Evolutionary conservation across 1,140 invertebrate species (phyloP).

Genomic region (Phthorimaea operculella): DNA sequence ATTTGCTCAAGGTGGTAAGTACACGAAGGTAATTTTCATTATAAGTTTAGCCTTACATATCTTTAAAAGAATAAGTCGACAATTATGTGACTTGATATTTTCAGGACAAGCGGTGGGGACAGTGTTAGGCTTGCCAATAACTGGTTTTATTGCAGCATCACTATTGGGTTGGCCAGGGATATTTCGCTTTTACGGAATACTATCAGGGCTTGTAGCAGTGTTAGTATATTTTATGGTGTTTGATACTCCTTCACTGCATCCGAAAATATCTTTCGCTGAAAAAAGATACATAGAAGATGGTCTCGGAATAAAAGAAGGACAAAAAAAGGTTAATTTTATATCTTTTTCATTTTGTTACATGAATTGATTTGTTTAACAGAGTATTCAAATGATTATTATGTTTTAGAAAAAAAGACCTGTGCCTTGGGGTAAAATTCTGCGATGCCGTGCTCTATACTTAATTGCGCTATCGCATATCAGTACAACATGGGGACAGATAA

Average conservation of each 20-base stretch:
- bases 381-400: too few relatives aligned
- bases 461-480: conserved; percentile 83
- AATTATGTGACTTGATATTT: conserved; percentile 1
- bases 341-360: too few relatives aligned
- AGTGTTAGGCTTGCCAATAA: conserved; percentile 72
- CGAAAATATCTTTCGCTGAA: conserved; percentile 45
- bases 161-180: conserved; percentile 71
- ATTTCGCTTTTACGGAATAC: conserved; percentile 52
- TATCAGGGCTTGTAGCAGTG: conserved; percentile 34
- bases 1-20: conserved; percentile 70
- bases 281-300: conserved; percentile 50
- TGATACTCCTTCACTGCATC: conserved; percentile 47
- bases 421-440: conserved; percentile 80
- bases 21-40: not conserved
- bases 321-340: conserved; percentile 17
- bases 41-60: not conserved
- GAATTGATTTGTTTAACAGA: too few relatives aligned
- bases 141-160: conserved; percentile 70
- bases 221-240: conserved; percentile 36
- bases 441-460: conserved; percentile 81
- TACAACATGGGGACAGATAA: conserved; percentile 90
- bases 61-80: too few relatives aligned
- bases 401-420: conserved; percentile 62
- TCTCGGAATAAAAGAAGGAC: conserved; percentile 30
- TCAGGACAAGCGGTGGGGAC: conserved; percentile 72